Evolutionary conservation across 2,113 vertebrate species (phyloP), one percentile per base, ranked within the genome.

Genomic region (Tragelaphus strepsiceros): DNA sequence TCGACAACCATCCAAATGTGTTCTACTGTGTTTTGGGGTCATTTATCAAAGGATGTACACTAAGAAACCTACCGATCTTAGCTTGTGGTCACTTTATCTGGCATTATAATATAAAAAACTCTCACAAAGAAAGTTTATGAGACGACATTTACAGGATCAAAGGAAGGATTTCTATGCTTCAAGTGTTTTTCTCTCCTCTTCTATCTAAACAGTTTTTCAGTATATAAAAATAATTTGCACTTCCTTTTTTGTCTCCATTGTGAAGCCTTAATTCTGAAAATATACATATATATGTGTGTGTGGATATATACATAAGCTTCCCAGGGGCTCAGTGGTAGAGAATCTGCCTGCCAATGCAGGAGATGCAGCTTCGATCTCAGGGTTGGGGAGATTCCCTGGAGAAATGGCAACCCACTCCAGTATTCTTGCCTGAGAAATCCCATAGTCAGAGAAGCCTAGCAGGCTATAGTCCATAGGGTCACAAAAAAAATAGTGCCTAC

Each of bases 191-290:
- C 92, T 89, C 46, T 82, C 32, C 74, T 94, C 58, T 94, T 92
- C 88, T 84, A 93, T 58, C 54, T 90, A 78, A 59, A 0, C 30
- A 46, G 49, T 58, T 92, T 93, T 91, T 91, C 24, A 83, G 43
- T 32, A 17, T 30, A 22, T 61, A 51, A 93, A 64, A 77, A 94
- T 2, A 96, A 87, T 87, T 53, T 87, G 67, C 35, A 51, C 7
- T 88, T 24, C 10, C 58, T 90, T 90, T 88, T n/a, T 64, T 90
- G 81, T 92, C 97, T 96, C 51, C 26, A 83, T 32, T 91, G 51
- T 91, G 64, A 74, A 96, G 28, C 14, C 78, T 61, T 91, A 83
- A 97, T 96, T 95, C 82, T 88, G 88, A 81, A 53, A 81, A 32
- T 12, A 53, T 49, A 32, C 16, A 81, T 53, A 78, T 78, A 32